phyloP scores from a whole-genome alignment of 1,140 invertebrate genomes.

The Zaprionus tsacasi region DNA sequence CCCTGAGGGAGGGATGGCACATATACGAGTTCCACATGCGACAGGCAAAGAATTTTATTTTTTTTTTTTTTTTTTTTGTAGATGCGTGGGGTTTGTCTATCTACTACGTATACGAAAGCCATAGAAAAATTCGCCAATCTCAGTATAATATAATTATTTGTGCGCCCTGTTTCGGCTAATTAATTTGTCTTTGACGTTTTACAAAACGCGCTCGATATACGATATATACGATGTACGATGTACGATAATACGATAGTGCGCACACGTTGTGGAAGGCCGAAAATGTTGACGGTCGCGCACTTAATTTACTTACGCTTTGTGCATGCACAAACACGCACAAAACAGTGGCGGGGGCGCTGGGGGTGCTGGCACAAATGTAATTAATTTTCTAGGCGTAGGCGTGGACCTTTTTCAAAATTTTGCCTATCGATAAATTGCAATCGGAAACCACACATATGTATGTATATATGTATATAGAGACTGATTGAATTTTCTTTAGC shows the following conservation, averaged over 20 bases:
- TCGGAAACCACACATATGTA: slow-evolving; percentile 37
- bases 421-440: slow-evolving; percentile 40
- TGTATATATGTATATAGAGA: slow-evolving; percentile 26
- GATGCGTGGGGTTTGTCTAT: too few species aligned
- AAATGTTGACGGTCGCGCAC: slow-evolving; percentile 10
- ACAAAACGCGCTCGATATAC: background rate
- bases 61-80: background rate
- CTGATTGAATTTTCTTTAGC: slow-evolving; percentile 42
- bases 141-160: slow-evolving; percentile 47
- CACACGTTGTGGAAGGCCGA: background rate
- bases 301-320: slow-evolving; percentile 19
- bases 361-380: slow-evolving; percentile 7
- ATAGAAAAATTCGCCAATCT: slow-evolving; percentile 32
- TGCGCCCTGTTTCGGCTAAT: slow-evolving; percentile 28
- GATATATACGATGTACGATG: background rate
- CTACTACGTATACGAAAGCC: slow-evolving; percentile 25
- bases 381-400: slow-evolving; percentile 21
- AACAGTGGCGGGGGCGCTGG: too few species aligned
- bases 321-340: slow-evolving; percentile 4
- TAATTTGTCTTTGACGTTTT: slow-evolving; percentile 33
- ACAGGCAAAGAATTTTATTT: background rate
- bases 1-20: background rate
- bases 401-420: background rate
- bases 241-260: background rate
- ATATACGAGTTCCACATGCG: slow-evolving; percentile 20